A percentile compares a stretch with the other conserved stretches of the same genome.
These are phyloP conservation scores for Metridium senile DNA, from an alignment of 92 coral and sea anemone species.

Conservation along the genomic window DNA sequence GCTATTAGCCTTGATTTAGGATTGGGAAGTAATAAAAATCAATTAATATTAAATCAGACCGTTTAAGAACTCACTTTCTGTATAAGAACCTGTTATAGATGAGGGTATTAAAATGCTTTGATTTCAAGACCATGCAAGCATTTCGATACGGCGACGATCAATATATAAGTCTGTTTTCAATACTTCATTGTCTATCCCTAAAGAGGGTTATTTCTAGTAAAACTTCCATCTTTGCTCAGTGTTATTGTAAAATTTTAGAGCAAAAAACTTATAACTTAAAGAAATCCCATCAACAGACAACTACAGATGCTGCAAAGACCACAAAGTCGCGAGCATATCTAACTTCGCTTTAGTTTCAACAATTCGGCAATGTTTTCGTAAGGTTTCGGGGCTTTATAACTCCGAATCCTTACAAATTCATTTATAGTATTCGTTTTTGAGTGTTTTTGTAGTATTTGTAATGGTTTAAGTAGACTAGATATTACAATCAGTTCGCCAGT, in stretches of 20 bases:
- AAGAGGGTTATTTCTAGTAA: constrained; percentile 18
- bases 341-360: constrained; percentile 10
- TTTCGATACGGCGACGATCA: constrained; percentile 6
- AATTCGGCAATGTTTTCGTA: not conserved
- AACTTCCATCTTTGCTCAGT: constrained; percentile 2
- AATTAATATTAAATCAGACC: constrained; percentile 12
- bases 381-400: not conserved
- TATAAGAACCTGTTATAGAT: not conserved
- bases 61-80: not conserved
- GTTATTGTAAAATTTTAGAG: constrained; percentile 6
- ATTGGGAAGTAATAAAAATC: constrained; percentile 15
- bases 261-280: constrained; percentile 3
- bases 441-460: constrained; percentile 12
- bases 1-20: not conserved
- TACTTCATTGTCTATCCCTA: constrained; percentile 2
- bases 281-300: constrained; percentile 43
- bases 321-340: not conserved
- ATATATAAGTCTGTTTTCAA: constrained; percentile 4
- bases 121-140: constrained; percentile 2
- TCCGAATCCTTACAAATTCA: constrained; percentile 16
- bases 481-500: constrained; percentile 17
- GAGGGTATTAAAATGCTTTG: constrained; percentile 19
- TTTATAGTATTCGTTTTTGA: not conserved
- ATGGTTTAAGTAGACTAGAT: not conserved
- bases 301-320: constrained; percentile 1